Percentiles rank a stretch among this genome's conserved stretches.
These are phyloP conservation scores for Lipophrys pholis DNA, from an alignment of 2,113 vertebrate species.

Conservation along the genomic window DNA sequence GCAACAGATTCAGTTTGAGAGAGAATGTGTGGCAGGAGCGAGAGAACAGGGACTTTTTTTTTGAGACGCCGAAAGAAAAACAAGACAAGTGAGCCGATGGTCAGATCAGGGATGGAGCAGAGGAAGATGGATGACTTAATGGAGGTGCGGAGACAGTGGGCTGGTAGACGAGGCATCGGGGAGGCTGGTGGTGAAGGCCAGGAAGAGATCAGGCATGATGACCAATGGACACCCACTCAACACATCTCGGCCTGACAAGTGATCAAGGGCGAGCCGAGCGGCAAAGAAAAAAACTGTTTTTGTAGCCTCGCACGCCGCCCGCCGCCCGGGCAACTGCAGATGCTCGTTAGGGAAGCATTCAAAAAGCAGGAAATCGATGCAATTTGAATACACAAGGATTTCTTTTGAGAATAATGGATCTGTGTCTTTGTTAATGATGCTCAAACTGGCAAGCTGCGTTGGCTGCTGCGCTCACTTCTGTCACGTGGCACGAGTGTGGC, in stretches of 20 bases:
- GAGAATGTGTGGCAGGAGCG: constrained; percentile 43
- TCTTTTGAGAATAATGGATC: background rate
- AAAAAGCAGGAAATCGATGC: constrained; percentile 28
- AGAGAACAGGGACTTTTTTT: constrained; percentile 39
- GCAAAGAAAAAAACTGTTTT: constrained; percentile 21
- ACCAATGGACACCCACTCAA: constrained; percentile 74
- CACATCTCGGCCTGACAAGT: constrained; percentile 71
- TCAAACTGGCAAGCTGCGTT: background rate
- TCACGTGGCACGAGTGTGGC: constrained; percentile 24
- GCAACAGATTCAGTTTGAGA: constrained; percentile 22
- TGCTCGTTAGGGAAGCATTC: constrained; percentile 4
- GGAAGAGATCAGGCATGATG: constrained; percentile 73
- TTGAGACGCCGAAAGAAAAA: constrained; percentile 58
- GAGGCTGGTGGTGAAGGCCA: constrained; percentile 77
- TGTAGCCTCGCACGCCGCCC: constrained; percentile 55
- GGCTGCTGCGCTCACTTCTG: background rate
- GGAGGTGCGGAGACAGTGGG: constrained; percentile 79
- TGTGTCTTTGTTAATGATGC: constrained; percentile 1
- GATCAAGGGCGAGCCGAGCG: constrained; percentile 66
- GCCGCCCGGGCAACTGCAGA: constrained; percentile 22
- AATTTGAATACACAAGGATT: constrained; percentile 2
- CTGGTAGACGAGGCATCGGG: constrained; percentile 79
- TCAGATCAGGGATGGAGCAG: constrained; percentile 74
- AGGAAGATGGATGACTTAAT: constrained; percentile 85
- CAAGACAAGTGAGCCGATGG: constrained; percentile 73